These are phyloP conservation scores for Cebidichthys violaceus DNA, from an alignment of 2,113 vertebrate species.

Conservation along the genomic window DNA sequence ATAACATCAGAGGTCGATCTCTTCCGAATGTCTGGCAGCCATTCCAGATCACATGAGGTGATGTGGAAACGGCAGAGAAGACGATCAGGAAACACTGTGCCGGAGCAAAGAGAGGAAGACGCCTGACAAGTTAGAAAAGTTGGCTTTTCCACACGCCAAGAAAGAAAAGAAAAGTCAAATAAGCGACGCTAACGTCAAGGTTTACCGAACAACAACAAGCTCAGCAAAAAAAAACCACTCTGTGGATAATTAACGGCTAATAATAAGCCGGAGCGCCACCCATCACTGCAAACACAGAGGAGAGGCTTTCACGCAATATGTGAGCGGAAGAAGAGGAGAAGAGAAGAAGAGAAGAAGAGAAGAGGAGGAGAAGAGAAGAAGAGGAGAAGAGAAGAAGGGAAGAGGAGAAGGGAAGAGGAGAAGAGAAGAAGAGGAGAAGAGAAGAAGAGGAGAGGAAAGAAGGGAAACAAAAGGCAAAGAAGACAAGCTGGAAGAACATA, in stretches of 20 bases:
- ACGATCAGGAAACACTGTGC: no score
- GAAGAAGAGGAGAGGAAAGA: conserved; percentile 1
- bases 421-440: not conserved
- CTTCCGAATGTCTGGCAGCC: no score
- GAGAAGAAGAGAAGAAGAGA: not conserved
- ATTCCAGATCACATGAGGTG: no score
- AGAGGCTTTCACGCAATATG: conserved; percentile 28
- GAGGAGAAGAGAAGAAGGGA: not conserved
- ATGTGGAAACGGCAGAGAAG: no score
- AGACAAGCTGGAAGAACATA: conserved; percentile 27
- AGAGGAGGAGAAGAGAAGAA: not conserved
- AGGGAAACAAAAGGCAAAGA: conserved; percentile 26
- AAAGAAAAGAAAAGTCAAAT: not conserved
- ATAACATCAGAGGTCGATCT: no score
- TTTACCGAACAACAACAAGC: conserved; percentile 45
- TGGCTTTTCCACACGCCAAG: not conserved
- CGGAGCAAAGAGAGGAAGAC: not conserved
- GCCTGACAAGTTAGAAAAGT: not conserved
- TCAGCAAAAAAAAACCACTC: conserved; percentile 21
- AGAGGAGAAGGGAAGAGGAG: not conserved
- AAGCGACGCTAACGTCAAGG: not conserved
- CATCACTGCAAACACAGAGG: conserved; percentile 34
- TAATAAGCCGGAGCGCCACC: conserved; percentile 24
- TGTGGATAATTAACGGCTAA: conserved; percentile 51
- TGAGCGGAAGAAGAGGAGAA: not conserved